These are phyloP conservation scores for Aldrovandia affinis DNA, from an alignment of 2,797 vertebrate species.

Conservation along the genomic window DNA sequence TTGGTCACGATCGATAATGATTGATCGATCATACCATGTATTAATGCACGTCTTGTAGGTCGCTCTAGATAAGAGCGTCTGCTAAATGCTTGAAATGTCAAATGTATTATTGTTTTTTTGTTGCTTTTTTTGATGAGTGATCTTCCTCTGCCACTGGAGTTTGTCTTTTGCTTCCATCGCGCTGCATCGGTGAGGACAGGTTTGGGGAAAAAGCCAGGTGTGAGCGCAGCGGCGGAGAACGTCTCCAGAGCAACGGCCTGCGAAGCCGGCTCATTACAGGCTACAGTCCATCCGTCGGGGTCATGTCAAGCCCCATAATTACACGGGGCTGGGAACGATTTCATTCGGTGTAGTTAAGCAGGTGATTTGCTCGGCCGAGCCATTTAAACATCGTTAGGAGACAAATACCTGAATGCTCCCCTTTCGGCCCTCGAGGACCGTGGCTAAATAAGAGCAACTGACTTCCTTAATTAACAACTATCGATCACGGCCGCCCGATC, in stretches of 20 bases:
- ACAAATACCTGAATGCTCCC: constrained; percentile 1
- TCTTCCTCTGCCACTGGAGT: no score
- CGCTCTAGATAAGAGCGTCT: no score
- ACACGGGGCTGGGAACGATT: constrained; percentile 27
- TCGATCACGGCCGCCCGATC: neutral
- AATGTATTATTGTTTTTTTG: no score
- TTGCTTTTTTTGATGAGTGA: no score
- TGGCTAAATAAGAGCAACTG: constrained; percentile 9
- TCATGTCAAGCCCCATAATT: constrained; percentile 6
- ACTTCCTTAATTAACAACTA: constrained; percentile 32
- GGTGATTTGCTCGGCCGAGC: constrained; percentile 36
- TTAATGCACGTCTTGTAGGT: no score
- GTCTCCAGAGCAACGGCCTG: neutral
- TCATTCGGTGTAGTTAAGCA: constrained; percentile 23
- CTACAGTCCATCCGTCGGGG: neutral
- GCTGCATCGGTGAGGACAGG: no score
- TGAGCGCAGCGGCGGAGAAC: no score
- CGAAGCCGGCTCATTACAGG: constrained; percentile 12
- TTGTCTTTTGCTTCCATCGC: no score
- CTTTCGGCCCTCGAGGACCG: neutral
- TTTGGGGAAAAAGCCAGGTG: no score
- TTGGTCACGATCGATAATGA: no score
- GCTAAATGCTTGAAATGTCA: no score
- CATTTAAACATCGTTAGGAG: constrained; percentile 39
- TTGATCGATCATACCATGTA: no score